Conservation (phyloP, 2,797 vertebrate species). For the Sarcophilus harrisii region DNA sequence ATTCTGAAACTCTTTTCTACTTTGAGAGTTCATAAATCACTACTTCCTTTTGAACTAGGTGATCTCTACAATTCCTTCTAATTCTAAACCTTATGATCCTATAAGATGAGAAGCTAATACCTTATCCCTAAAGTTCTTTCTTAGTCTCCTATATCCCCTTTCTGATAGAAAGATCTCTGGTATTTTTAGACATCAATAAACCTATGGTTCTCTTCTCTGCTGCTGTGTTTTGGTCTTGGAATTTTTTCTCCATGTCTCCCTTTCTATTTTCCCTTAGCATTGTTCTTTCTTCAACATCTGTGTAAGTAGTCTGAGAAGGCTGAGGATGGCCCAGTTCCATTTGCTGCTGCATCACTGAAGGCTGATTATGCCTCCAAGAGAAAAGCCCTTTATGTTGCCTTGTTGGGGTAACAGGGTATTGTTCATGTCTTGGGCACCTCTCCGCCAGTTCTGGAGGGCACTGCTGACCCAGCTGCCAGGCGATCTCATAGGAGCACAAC, state of each 20-base stretch:
- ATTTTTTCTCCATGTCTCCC: neutral
- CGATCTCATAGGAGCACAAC: conserved; percentile 11
- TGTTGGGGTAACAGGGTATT: neutral
- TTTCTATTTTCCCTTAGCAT: neutral
- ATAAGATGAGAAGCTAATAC: neutral
- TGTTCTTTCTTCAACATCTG: neutral
- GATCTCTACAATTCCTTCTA: neutral
- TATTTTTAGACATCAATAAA: neutral
- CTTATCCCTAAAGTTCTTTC: neutral
- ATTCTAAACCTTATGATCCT: neutral
- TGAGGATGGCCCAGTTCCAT: neutral
- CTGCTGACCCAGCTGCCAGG: conserved; percentile 30
- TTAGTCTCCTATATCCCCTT: neutral
- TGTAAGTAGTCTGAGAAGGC: neutral
- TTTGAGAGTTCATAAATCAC: neutral
- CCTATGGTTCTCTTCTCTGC: neutral
- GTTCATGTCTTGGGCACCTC: conserved; percentile 7
- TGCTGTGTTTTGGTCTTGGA: neutral
- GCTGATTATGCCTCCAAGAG: neutral
- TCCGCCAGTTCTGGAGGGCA: neutral
- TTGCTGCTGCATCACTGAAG: neutral
- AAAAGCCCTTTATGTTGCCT: conserved; percentile 15
- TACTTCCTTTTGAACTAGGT: neutral
- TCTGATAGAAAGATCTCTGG: neutral
- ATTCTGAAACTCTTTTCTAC: neutral